Evolutionary conservation across 1,140 invertebrate species (phyloP).

Genomic region (Teleopsis dalmanni): DNA sequence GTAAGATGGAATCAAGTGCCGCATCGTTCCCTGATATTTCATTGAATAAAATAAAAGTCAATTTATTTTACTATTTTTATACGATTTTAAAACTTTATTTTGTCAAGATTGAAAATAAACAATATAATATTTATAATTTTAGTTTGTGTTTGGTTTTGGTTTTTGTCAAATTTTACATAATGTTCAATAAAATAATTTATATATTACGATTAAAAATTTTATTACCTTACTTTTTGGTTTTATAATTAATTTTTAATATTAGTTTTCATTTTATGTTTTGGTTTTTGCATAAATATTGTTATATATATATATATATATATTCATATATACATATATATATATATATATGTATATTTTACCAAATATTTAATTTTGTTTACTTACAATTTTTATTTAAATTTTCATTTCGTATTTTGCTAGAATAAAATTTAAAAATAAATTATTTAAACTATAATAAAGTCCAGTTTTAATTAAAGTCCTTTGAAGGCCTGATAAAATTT

Average conservation of each 20-base stretch:
- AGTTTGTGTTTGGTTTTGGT: conserved; percentile 19
- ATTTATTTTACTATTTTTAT: conserved; percentile 41
- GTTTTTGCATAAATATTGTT: conserved; percentile 24
- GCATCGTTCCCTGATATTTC: too few species aligned
- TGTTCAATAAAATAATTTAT: conserved; percentile 44
- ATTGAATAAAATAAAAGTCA: background rate
- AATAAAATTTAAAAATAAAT: background rate
- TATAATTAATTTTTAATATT: conserved; percentile 24
- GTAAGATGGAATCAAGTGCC: too few species aligned
- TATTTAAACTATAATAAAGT: background rate
- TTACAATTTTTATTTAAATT: conserved; percentile 20
- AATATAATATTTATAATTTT: conserved; percentile 43
- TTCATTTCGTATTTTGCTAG: background rate
- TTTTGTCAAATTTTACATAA: conserved; percentile 44
- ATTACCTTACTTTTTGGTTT: conserved; percentile 16
- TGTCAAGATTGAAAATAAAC: conserved; percentile 46
- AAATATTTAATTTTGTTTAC: conserved; percentile 37
- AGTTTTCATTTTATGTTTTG: conserved; percentile 27
- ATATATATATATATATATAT: conserved; percentile 11
- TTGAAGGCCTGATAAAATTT: too few species aligned
- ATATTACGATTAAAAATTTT: conserved; percentile 43
- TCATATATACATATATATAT: conserved; percentile 21
- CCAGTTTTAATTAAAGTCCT: too few species aligned
- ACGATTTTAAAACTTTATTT: conserved; percentile 46
- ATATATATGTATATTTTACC: conserved; percentile 18